Evolutionary conservation across 1,140 invertebrate species (phyloP).

Genomic region (Zophobas atratus): DNA sequence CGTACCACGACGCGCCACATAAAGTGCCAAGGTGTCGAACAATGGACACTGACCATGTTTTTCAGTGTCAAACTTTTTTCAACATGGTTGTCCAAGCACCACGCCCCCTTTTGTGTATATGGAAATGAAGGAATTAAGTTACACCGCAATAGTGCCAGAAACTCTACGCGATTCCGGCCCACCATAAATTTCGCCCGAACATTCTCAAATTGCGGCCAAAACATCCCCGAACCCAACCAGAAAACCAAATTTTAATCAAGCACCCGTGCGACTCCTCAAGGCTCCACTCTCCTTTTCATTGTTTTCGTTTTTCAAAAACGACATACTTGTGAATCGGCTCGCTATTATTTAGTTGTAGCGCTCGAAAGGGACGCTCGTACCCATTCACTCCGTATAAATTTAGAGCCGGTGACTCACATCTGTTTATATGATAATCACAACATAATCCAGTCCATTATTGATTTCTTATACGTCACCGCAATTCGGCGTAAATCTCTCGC

Average conservation of each 20-base stretch:
- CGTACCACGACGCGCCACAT: not conserved
- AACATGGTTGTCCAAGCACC: not conserved
- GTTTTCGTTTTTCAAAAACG: too few relatives aligned
- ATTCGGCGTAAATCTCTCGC: slow-evolving; percentile 7
- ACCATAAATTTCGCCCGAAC: not conserved
- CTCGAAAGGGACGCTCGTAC: too few relatives aligned
- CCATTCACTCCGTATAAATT: too few relatives aligned
- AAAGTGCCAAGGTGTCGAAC: not conserved
- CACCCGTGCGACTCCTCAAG: too few relatives aligned
- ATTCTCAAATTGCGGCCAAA: not conserved
- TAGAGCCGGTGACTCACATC: not conserved
- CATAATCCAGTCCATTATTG: not conserved
- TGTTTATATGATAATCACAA: slow-evolving; percentile 4
- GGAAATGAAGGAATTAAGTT: slow-evolving; percentile 7
- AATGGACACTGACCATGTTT: not conserved
- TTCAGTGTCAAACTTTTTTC: not conserved
- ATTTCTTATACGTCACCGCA: slow-evolving; percentile 11
- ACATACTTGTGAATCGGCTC: too few relatives aligned
- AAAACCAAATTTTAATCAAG: too few relatives aligned
- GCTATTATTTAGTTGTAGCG: too few relatives aligned
- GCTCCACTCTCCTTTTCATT: too few relatives aligned
- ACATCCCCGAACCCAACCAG: too few relatives aligned
- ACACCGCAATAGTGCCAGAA: not conserved
- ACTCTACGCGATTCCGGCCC: not conserved
- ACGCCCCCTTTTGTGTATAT: slow-evolving; percentile 17